Evolutionary conservation across 2,113 vertebrate genomes (phyloP).

Genomic region (Nyctibius bracteatus): DNA sequence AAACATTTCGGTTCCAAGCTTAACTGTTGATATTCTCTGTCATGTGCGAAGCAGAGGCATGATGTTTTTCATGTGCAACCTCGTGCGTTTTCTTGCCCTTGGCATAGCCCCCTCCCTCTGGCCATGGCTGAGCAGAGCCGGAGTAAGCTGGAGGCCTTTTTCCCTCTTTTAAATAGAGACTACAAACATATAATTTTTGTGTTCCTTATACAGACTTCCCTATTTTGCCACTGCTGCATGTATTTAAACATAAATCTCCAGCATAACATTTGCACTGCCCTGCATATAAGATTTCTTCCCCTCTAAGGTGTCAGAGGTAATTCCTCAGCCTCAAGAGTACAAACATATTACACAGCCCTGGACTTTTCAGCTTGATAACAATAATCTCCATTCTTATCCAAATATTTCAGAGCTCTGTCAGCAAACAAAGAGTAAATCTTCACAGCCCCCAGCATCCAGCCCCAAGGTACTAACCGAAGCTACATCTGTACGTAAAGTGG

Average conservation of each 20-base stretch:
- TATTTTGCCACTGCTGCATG: neutral
- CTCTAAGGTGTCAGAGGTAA: neutral
- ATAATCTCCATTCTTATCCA: neutral
- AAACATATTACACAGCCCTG: neutral
- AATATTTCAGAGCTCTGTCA: neutral
- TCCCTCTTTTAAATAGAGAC: neutral
- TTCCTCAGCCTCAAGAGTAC: neutral
- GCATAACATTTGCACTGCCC: neutral
- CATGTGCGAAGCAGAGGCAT: rapidly evolving
- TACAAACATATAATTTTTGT: neutral
- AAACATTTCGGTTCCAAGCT: neutral
- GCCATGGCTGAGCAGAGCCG: rapidly evolving
- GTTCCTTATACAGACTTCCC: neutral
- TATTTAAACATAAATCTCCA: neutral
- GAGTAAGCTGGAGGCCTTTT: neutral
- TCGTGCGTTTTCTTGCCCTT: rapidly evolving
- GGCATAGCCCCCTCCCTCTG: neutral
- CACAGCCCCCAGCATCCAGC: neutral
- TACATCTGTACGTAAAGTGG: neutral
- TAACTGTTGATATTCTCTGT: neutral
- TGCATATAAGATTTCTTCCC: neutral
- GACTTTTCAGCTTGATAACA: neutral
- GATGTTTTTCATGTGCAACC: neutral
- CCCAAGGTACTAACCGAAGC: neutral
- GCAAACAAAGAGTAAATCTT: neutral